Evolutionary conservation across 2,888 invertebrate genomes (phyloP).

Genomic region (Galeruca laticollis): DNA sequence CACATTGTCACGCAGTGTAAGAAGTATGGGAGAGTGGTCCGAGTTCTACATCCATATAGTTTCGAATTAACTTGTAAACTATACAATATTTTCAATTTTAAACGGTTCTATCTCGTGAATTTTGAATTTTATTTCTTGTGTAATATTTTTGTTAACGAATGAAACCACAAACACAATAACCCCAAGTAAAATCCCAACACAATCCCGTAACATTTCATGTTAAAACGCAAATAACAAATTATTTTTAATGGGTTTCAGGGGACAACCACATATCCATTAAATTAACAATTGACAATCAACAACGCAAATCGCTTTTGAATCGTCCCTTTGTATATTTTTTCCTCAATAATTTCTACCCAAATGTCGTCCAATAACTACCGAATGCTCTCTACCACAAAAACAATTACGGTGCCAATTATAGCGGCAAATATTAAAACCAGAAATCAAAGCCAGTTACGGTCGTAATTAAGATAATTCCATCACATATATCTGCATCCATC

Average conservation of each 20-base stretch:
- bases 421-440: conserved; percentile 63
- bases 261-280: not conserved
- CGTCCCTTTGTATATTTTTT: conserved; percentile 33
- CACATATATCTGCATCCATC: conserved; percentile 56
- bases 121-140: too few species aligned
- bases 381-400: conserved; percentile 55
- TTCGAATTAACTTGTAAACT: too few species aligned
- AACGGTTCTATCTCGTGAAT: too few species aligned
- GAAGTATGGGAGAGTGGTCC: too few species aligned
- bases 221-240: not conserved
- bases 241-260: not conserved
- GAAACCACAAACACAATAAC: not conserved
- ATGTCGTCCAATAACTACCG: conserved; percentile 22
- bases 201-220: not conserved
- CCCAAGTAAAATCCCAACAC: not conserved
- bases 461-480: conserved; percentile 63
- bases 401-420: conserved; percentile 63
- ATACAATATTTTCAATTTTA: too few species aligned
- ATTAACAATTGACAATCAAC: conserved; percentile 10
- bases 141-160: too few species aligned
- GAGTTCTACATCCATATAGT: too few species aligned
- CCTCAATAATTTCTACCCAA: conserved; percentile 22
- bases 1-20: too few species aligned
- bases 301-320: conserved; percentile 12
- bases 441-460: conserved; percentile 62